phyloP scores from a whole-genome alignment of 2,113 vertebrate genomes.

The Hyperopisus bebe region DNA sequence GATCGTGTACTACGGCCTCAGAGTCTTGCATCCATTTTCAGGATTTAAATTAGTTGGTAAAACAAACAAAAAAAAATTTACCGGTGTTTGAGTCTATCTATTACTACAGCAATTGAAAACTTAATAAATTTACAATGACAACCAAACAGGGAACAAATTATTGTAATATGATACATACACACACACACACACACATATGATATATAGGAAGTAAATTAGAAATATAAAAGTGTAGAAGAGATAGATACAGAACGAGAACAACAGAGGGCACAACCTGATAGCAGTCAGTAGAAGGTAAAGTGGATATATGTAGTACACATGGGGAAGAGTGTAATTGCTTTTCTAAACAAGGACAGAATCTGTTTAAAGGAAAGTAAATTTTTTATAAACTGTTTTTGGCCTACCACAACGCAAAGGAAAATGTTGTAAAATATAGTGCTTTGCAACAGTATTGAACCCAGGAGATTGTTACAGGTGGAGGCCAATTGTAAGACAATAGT shows the following conservation, averaged over 20 bases:
- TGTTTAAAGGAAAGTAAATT: not conserved
- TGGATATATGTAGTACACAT: not conserved
- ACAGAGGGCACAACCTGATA: not conserved
- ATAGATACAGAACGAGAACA: not conserved
- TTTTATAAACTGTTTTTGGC: not conserved
- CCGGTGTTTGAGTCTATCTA: not conserved
- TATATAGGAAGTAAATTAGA: not conserved
- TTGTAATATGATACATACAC: not conserved
- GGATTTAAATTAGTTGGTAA: not conserved
- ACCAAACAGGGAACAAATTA: not conserved
- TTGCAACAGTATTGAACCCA: not conserved
- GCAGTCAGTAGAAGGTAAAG: not conserved
- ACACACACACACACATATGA: not conserved
- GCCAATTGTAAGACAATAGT: not conserved
- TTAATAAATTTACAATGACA: not conserved
- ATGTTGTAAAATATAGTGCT: not conserved
- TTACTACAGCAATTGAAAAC: not conserved
- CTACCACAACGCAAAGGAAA: not conserved
- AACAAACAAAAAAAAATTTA: not conserved
- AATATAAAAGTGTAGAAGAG: not conserved
- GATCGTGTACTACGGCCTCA: not conserved
- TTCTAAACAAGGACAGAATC: not conserved
- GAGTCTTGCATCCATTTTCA: not conserved
- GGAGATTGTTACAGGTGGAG: not conserved
- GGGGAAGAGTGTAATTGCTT: not conserved